These are phyloP conservation scores for Orchestia grillus DNA, from an alignment of 1,140 invertebrate genomes.

Conservation along the genomic window DNA sequence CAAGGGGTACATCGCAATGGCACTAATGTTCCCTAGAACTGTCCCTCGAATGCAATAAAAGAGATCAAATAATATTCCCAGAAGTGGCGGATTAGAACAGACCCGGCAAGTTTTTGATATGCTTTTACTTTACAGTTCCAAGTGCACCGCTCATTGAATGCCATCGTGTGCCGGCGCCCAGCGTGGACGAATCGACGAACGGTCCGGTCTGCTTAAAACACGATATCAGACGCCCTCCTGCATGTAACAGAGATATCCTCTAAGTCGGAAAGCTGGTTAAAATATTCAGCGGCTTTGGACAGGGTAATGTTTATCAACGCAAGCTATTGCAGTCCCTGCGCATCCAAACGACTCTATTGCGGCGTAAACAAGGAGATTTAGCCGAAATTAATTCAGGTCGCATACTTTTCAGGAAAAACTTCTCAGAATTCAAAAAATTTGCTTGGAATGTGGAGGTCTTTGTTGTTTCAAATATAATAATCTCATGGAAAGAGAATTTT, in stretches of 20 bases:
- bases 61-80: too few relatives aligned
- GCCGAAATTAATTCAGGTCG: neutral
- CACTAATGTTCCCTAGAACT: too few relatives aligned
- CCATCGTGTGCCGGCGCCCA: neutral
- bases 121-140: too few relatives aligned
- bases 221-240: neutral
- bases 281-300: slow-evolving; percentile 4
- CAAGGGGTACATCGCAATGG: too few relatives aligned
- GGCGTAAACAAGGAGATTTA: neutral
- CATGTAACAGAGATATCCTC: neutral
- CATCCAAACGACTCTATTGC: neutral
- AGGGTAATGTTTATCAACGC: neutral
- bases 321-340: neutral
- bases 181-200: neutral
- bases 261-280: neutral
- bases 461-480: neutral
- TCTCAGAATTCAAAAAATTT: neutral
- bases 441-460: neutral
- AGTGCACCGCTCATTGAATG: neutral
- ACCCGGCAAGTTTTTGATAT: too few relatives aligned
- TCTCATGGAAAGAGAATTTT: neutral
- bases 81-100: too few relatives aligned
- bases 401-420: neutral
- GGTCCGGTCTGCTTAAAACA: too few relatives aligned
- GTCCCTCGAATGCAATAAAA: too few relatives aligned